Conservation (phyloP, 2,888 invertebrate genomes). For the Tiphia femorata region DNA sequence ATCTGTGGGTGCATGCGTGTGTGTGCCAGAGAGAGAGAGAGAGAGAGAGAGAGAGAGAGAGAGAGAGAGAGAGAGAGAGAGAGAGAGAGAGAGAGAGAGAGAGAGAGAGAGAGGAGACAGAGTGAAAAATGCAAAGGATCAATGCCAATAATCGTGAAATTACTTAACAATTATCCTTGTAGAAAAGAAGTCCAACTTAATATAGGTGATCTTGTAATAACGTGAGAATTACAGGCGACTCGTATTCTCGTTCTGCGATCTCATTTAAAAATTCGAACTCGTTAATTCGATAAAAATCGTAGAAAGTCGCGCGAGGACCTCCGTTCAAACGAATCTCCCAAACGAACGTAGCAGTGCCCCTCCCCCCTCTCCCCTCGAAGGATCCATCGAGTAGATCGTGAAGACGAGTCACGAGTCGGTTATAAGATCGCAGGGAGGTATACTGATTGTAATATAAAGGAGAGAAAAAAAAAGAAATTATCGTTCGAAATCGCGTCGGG, state of each 20-base stretch:
- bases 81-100: conserved; percentile 2
- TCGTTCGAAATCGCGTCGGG: conserved; percentile 4
- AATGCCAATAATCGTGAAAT: conserved; percentile 47
- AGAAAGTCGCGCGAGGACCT: neutral
- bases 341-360: no score
- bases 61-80: conserved; percentile 1
- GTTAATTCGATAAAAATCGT: neutral
- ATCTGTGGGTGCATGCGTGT: neutral
- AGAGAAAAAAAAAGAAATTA: conserved; percentile 4
- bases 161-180: conserved; percentile 44
- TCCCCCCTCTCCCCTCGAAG: neutral
- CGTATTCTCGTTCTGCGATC: neutral
- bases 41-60: neutral
- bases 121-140: neutral
- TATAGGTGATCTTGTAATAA: conserved; percentile 44
- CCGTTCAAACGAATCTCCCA: neutral
- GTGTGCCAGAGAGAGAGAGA: conserved; percentile 5
- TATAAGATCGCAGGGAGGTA: conserved; percentile 29
- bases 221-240: conserved; percentile 30
- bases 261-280: neutral
- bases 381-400: neutral
- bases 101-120: neutral
- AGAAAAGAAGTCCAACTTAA: conserved; percentile 44
- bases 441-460: conserved; percentile 27
- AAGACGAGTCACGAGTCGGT: conserved; percentile 27